Evolutionary conservation across 64 coral and sea anemone species (phyloP).

Genomic region (Exaiptasia diaphana): DNA sequence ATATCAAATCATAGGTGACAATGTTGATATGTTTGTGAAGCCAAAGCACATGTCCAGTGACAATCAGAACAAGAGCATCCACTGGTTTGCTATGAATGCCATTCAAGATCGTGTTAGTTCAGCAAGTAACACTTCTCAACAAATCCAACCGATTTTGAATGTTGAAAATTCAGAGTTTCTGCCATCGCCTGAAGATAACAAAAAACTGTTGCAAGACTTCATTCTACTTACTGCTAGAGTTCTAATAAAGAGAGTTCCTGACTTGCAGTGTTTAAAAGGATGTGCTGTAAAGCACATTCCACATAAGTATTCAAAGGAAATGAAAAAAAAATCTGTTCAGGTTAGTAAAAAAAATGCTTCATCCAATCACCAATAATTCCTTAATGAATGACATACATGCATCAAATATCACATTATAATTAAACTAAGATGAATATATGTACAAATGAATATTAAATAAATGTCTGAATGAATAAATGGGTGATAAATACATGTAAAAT

Average conservation of each 20-base stretch:
- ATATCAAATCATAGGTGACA: slow-evolving; percentile 63
- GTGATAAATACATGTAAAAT: too few species aligned
- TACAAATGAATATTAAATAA: too few species aligned
- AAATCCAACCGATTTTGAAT: not conserved
- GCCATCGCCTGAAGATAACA: slow-evolving; percentile 29
- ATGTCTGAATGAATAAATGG: too few species aligned
- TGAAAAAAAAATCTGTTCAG: slow-evolving; percentile 33
- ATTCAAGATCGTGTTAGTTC: slow-evolving; percentile 52
- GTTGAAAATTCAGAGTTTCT: slow-evolving; percentile 41
- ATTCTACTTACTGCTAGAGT: slow-evolving; percentile 28
- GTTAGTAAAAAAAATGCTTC: too few species aligned
- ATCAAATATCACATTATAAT: too few species aligned
- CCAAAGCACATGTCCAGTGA: slow-evolving; percentile 42
- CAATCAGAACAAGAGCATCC: slow-evolving; percentile 59
- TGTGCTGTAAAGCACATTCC: slow-evolving; percentile 29
- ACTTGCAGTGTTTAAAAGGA: slow-evolving; percentile 1
- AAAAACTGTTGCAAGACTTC: slow-evolving; percentile 29
- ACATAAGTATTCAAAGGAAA: slow-evolving; percentile 34
- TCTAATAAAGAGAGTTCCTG: not conserved
- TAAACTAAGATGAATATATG: too few species aligned
- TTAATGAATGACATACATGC: not conserved
- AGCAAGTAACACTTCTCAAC: not conserved
- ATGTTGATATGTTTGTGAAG: slow-evolving; percentile 47
- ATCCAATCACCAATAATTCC: too few species aligned
- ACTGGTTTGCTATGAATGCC: slow-evolving; percentile 61